A percentile compares a stretch with the other conserved stretches of the same genome.
Conservation (phyloP, 2,888 invertebrate species). For the Hydrotaea cyrtoneurina region DNA sequence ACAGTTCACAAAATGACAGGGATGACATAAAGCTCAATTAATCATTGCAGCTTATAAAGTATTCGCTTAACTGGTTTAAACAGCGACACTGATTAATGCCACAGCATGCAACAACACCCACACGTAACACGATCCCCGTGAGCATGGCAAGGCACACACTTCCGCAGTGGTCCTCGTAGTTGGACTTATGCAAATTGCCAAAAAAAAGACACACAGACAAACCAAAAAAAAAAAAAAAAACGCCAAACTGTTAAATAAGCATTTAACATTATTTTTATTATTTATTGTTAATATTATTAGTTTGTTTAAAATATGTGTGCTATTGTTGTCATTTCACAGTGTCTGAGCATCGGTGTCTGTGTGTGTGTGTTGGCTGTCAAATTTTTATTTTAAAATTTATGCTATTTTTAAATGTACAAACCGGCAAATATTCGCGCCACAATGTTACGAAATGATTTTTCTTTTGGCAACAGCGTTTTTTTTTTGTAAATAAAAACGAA, state of each 20-base stretch:
- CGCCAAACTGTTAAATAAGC: slow-evolving; percentile 11
- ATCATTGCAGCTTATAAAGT: neutral
- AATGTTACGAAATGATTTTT: neutral
- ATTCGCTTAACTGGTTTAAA: neutral
- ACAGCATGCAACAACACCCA: neutral
- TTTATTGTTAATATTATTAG: neutral
- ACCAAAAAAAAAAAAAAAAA: no score
- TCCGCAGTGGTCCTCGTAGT: neutral
- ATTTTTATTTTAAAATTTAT: neutral
- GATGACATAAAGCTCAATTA: neutral
- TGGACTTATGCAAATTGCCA: neutral
- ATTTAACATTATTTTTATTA: slow-evolving; percentile 9
- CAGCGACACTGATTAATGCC: neutral
- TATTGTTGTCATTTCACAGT: neutral
- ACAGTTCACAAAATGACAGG: neutral
- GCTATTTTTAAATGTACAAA: no score
- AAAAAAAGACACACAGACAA: no score
- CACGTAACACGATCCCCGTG: neutral
- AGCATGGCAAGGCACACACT: neutral
- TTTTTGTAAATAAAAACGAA: neutral
- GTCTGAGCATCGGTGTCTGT: no score
- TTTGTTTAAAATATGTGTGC: neutral
- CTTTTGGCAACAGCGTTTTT: neutral
- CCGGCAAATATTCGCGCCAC: neutral
- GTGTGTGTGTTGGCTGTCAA: neutral